These are phyloP conservation scores for Polydesmus complanatus DNA, from an alignment of 2,888 invertebrate genomes.

Conservation along the genomic window DNA sequence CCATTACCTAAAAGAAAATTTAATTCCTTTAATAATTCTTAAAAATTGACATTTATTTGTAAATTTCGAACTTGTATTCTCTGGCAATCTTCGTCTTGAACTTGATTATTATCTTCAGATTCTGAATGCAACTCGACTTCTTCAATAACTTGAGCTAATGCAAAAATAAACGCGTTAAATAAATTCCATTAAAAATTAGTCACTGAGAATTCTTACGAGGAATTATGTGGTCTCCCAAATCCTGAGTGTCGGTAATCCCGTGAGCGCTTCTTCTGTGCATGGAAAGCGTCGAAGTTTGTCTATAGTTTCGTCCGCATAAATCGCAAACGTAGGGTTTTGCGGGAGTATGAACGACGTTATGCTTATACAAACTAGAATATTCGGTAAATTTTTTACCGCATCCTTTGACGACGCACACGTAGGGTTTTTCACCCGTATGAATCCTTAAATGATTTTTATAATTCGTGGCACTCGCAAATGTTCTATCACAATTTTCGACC, in stretches of 20 bases:
- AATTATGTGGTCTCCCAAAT: too few relatives aligned
- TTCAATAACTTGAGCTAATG: too few relatives aligned
- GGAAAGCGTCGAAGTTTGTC: slow-evolving; percentile 46
- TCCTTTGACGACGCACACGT: slow-evolving; percentile 44
- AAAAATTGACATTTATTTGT: too few relatives aligned
- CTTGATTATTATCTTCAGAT: background rate
- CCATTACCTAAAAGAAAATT: background rate
- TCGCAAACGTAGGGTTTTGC: slow-evolving; percentile 44
- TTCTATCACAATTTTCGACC: slow-evolving; percentile 44
- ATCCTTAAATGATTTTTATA: slow-evolving; percentile 53
- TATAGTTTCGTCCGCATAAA: slow-evolving; percentile 44
- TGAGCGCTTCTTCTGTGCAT: slow-evolving; percentile 48
- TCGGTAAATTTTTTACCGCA: slow-evolving; percentile 53
- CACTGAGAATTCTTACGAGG: too few relatives aligned
- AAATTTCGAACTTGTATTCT: background rate
- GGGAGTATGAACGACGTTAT: slow-evolving; percentile 47
- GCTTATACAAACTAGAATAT: slow-evolving; percentile 54
- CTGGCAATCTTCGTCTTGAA: background rate
- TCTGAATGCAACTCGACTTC: background rate
- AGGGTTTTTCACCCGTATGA: slow-evolving; percentile 53
- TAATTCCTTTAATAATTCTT: background rate
- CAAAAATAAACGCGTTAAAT: too few relatives aligned
- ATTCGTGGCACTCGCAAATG: slow-evolving; percentile 53
- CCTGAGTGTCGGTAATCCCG: slow-evolving; percentile 26
- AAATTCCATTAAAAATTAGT: too few relatives aligned